phyloP scores from a whole-genome alignment of 92 coral and sea anemone species.

The Muricea muricata region DNA sequence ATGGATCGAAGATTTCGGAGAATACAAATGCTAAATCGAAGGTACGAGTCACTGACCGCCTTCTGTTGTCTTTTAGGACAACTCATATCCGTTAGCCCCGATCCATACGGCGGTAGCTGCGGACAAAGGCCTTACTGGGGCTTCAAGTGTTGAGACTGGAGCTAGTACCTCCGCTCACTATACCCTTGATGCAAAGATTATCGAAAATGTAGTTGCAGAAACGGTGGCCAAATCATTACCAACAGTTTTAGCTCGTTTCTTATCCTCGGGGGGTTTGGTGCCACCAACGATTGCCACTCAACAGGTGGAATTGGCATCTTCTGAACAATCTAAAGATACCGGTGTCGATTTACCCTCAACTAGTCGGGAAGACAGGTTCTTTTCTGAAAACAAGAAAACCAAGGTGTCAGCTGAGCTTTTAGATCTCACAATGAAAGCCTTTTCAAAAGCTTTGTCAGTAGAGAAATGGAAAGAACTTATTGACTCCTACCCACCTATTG shows the following conservation, averaged over 20 bases:
- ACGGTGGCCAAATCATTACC: not conserved
- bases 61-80: not conserved
- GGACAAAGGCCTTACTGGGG: not conserved
- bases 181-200: no score
- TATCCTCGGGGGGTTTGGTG: not conserved
- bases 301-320: not conserved
- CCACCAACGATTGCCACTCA: not conserved
- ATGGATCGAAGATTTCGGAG: no score
- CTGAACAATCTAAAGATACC: not conserved
- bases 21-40: no score
- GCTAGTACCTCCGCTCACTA: no score
- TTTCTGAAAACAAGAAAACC: conserved; percentile 32
- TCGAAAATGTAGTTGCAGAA: conserved; percentile 5
- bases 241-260: not conserved
- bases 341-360: not conserved
- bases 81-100: not conserved
- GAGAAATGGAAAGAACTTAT: conserved; percentile 55
- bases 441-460: conserved; percentile 53
- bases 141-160: no score
- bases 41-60: not conserved
- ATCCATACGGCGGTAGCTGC: not conserved
- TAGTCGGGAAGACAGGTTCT: conserved; percentile 26
- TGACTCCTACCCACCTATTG: conserved; percentile 53
- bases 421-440: conserved; percentile 54
- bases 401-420: conserved; percentile 54